phyloP scores from a whole-genome alignment of 2,888 invertebrate genomes.

The Spodoptera littoralis region DNA sequence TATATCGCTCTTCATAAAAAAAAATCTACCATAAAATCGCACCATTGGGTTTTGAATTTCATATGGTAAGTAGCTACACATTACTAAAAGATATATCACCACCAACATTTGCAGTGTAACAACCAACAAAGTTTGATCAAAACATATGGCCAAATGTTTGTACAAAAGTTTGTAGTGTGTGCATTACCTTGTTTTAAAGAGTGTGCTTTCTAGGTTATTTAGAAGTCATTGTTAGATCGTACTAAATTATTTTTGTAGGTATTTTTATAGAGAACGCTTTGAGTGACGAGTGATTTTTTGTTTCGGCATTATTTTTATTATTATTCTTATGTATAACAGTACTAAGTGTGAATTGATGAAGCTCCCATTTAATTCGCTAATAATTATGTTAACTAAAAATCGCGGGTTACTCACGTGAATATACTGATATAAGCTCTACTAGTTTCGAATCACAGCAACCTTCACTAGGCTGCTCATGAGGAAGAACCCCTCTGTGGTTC shows the following conservation, averaged over 20 bases:
- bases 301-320: constrained; percentile 37
- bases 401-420: too few relatives aligned
- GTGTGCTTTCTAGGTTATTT: constrained; percentile 53
- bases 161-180: constrained; percentile 62
- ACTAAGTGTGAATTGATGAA: background rate
- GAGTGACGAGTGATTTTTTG: constrained; percentile 50
- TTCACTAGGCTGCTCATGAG: too few relatives aligned
- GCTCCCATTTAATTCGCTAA: too few relatives aligned
- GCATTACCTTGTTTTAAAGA: constrained; percentile 34
- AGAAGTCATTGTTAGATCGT: constrained; percentile 64
- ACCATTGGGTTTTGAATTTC: too few relatives aligned
- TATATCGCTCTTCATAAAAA: too few relatives aligned
- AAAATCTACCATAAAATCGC: too few relatives aligned
- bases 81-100: constrained; percentile 40
- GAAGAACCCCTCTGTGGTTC: too few relatives aligned
- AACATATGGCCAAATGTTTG: constrained; percentile 47
- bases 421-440: too few relatives aligned
- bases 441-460: too few relatives aligned
- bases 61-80: constrained; percentile 21
- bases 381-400: too few relatives aligned
- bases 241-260: constrained; percentile 58
- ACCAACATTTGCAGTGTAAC: constrained; percentile 23
- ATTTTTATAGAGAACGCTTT: constrained; percentile 57
- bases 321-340: background rate
- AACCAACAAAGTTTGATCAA: constrained; percentile 33